Percentiles rank a stretch among this genome's conserved stretches.
These are phyloP conservation scores for Lucinisca nassula DNA, from an alignment of 2,888 invertebrate species.

Conservation along the genomic window DNA sequence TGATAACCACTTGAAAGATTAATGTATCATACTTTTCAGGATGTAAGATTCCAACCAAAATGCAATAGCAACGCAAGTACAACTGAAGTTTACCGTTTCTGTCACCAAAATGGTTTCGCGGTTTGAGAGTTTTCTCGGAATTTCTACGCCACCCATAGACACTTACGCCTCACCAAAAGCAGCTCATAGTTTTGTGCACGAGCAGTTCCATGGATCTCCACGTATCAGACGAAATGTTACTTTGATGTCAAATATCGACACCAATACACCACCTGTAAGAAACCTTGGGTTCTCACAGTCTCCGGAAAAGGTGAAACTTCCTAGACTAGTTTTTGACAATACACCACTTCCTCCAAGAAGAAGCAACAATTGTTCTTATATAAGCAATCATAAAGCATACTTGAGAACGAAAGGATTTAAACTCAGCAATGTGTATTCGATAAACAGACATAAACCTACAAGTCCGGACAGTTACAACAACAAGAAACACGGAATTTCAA, in stretches of 20 bases:
- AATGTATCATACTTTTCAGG: too few relatives aligned
- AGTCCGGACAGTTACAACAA: not conserved
- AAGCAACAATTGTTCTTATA: conserved; percentile 36
- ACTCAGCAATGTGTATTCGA: conserved; percentile 37
- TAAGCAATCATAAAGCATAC: conserved; percentile 45
- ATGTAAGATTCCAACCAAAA: too few relatives aligned
- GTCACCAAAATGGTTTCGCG: not conserved
- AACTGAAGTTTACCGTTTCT: too few relatives aligned
- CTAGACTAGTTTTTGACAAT: conserved; percentile 44
- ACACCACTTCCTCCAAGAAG: conserved; percentile 30
- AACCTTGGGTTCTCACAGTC: not conserved
- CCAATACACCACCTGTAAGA: not conserved
- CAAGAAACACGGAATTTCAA: not conserved
- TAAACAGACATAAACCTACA: conserved; percentile 12
- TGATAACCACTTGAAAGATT: too few relatives aligned
- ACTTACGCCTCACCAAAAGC: not conserved
- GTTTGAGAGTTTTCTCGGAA: not conserved
- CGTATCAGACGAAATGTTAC: not conserved
- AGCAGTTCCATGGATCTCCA: not conserved
- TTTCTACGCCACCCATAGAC: not conserved
- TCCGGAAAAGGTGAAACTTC: conserved; percentile 18
- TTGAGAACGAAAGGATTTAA: conserved; percentile 28
- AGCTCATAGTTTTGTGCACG: not conserved
- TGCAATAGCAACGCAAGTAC: too few relatives aligned
- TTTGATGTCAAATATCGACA: not conserved